Evolutionary conservation across 2,888 invertebrate genomes (phyloP).

Genomic region (Spodoptera exigua): DNA sequence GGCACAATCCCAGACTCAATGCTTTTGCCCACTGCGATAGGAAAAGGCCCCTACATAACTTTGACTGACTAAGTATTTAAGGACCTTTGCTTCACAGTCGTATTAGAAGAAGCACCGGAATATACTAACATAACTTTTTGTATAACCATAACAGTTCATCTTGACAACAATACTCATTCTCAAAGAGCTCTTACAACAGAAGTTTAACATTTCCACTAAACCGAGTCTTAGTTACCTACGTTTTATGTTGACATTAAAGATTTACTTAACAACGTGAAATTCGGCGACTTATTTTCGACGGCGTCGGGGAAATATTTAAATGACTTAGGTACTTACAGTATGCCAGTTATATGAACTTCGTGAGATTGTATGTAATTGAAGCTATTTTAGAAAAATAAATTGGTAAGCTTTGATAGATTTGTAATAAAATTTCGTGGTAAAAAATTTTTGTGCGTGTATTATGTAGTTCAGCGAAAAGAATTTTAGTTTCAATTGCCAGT

Average conservation of each 20-base stretch:
- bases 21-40: too few relatives aligned
- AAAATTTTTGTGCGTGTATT: too few relatives aligned
- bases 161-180: too few relatives aligned
- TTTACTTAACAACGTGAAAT: conserved; percentile 63
- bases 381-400: conserved; percentile 15
- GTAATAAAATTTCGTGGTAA: not conserved
- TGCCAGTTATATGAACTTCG: conserved; percentile 14
- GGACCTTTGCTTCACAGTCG: too few relatives aligned
- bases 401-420: conserved; percentile 4
- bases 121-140: too few relatives aligned
- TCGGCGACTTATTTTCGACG: conserved; percentile 61
- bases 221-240: conserved; percentile 45
- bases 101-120: too few relatives aligned
- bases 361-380: conserved; percentile 6
- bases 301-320: conserved; percentile 64
- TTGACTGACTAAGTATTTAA: too few relatives aligned
- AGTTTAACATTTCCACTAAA: conserved; percentile 35
- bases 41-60: too few relatives aligned
- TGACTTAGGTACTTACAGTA: conserved; percentile 52
- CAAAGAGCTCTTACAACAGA: not conserved
- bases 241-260: conserved; percentile 59
- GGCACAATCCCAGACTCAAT: too few relatives aligned
- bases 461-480: too few relatives aligned
- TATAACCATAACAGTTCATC: too few relatives aligned
- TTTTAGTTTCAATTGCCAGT: too few relatives aligned